Base-by-base conservation (phyloP, 2,797 vertebrate species). In the Argentina silus region DNA sequence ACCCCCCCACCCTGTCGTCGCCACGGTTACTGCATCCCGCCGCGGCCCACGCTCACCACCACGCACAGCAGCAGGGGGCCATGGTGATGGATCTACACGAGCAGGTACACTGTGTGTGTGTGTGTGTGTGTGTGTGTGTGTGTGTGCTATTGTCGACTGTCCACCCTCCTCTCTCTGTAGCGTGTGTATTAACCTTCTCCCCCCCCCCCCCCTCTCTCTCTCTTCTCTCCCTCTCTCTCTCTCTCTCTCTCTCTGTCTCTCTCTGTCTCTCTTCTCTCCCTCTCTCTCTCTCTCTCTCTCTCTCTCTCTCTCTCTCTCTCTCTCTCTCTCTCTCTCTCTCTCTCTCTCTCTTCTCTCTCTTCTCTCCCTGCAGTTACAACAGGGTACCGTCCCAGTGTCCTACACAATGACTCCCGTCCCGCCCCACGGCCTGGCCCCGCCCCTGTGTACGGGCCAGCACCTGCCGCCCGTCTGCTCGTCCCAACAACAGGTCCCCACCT, bases 81-180 rank as follows among this genome's bases (percentile, higher is more conserved):
- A 90, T 98, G 82, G 94, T 98, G 87, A 94, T 98, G 92, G 97
- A 98, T 88, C 92, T 98, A 72, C 97, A 98, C 19, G 97, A 98
- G 71, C 97, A 98, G 95, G 97, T 99, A 17, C 15, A 36, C 27
- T 4, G 27, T 23, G 19, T 68, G 42, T 10, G 59, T 12, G 57
- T 23, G 15, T 15, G 48, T 55, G 15, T 44, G 11, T n/a, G 65
- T 61, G 43, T 44, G 43, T 36, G 67, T 47, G 45, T 69, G 56
- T 19, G 60, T 17, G 27, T 2, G 43, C 14, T 53, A n/a, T n/a
- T 14, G 5, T 11, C 17, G 12, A 6, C 8, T n/a, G 17, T 53
- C 15, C 51, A 2, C 17, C 51, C 12, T 53, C 0, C 53, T 56
- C 53, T 17, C n/a, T 56, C 12, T 56, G 14, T 56, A 17, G 21